A percentile compares a stretch with the other conserved stretches of the same genome.
phyloP scores from a whole-genome alignment of 1,140 invertebrate genomes.

The Acyrthosiphon pisum region DNA sequence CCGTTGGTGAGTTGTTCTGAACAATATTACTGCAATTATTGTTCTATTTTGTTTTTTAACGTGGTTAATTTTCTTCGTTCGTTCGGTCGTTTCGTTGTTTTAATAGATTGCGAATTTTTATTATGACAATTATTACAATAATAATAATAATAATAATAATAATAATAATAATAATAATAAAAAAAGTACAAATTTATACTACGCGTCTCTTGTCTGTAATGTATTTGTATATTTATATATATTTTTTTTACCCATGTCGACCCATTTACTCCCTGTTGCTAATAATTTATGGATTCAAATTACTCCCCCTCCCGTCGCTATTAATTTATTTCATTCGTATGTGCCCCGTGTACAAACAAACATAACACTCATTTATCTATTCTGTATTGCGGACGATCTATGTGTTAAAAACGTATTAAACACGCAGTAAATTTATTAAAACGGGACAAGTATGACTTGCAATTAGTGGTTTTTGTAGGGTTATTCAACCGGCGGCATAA shows the following conservation, averaged over 20 bases:
- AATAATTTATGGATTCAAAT: conserved; percentile 51
- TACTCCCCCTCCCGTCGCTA: not conserved
- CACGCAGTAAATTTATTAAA: conserved; percentile 47
- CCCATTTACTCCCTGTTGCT: conserved; percentile 2
- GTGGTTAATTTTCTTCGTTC: not conserved
- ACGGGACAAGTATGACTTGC: conserved; percentile 36
- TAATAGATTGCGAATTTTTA: conserved; percentile 19
- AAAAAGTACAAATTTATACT: conserved; percentile 36
- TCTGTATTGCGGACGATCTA: conserved; percentile 24
- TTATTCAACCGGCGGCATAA: not conserved
- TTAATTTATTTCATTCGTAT: conserved; percentile 46
- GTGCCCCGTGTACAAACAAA: not conserved
- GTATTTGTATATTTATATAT: not conserved
- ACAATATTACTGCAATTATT: not conserved
- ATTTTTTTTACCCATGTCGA: conserved; percentile 20
- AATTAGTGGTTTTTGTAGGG: conserved; percentile 53
- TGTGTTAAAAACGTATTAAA: conserved; percentile 55
- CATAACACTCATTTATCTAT: conserved; percentile 47
- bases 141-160: conserved; percentile 9
- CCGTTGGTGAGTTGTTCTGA: conserved; percentile 77
- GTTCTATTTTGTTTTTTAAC: not conserved
- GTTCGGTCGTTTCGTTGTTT: not conserved
- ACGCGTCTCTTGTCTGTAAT: conserved; percentile 3
- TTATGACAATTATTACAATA: not conserved
- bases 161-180: not conserved